phyloP scores from a whole-genome alignment of 2,888 invertebrate genomes.

The Dynastes maya region DNA sequence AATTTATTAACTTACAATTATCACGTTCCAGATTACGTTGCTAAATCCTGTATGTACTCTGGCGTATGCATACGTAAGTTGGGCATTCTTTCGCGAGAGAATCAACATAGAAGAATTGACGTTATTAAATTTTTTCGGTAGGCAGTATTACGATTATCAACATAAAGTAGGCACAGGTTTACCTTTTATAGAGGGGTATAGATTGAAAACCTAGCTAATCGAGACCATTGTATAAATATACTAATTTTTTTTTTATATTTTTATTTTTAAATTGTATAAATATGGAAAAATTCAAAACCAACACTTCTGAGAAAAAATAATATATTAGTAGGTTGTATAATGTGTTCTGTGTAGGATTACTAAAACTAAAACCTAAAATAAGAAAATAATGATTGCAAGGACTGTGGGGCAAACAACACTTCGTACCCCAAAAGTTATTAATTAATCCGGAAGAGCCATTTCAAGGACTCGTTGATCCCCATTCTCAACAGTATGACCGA shows the following conservation, averaged over 20 bases:
- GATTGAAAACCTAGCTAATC: constrained; percentile 64
- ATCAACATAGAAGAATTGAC: constrained; percentile 92
- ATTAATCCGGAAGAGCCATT: no score
- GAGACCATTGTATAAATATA: background rate
- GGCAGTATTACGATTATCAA: constrained; percentile 90
- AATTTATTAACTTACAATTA: constrained; percentile 12
- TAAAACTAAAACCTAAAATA: no score
- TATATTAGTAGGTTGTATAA: no score
- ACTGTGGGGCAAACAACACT: no score
- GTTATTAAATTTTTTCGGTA: constrained; percentile 92
- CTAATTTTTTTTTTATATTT: background rate
- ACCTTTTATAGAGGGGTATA: constrained; percentile 89
- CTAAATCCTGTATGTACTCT: constrained; percentile 91
- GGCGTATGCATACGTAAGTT: constrained; percentile 87
- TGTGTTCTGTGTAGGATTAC: no score
- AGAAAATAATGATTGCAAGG: no score
- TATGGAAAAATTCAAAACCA: no score
- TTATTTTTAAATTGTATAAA: background rate
- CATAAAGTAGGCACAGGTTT: constrained; percentile 87
- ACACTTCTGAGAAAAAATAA: no score
- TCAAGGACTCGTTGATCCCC: no score
- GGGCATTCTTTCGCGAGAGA: constrained; percentile 93
- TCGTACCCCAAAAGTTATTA: no score
- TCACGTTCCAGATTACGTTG: constrained; percentile 78
- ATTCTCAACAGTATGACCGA: no score